phyloP scores from a whole-genome alignment of 2,888 invertebrate genomes.

The Drosophila nigricruria region DNA sequence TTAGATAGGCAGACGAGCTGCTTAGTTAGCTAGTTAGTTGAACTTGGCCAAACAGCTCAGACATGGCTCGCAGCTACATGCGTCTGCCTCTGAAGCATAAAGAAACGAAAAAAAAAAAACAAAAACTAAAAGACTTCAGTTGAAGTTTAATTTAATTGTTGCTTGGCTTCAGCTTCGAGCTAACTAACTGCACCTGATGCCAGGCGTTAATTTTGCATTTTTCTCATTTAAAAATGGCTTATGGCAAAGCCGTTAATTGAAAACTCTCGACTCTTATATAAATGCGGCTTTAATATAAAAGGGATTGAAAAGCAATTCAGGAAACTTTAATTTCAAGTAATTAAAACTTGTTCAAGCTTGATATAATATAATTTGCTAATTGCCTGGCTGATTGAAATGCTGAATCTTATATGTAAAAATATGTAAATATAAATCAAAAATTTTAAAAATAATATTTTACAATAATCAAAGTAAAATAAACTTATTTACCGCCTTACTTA shows the following conservation, averaged over 20 bases:
- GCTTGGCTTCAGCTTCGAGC: not conserved
- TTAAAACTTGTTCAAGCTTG: not conserved
- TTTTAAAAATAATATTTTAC: not conserved
- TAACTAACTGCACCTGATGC: conserved; percentile 1
- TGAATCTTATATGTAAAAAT: not conserved
- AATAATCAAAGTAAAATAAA: not conserved
- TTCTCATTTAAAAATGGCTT: conserved; percentile 6
- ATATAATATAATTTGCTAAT: not conserved
- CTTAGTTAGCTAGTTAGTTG: conserved; percentile 55
- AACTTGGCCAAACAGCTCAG: conserved; percentile 46
- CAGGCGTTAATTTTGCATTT: not conserved
- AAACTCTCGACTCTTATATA: not conserved
- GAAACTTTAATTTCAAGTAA: not conserved
- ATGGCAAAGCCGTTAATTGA: conserved; percentile 16
- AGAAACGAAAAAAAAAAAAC: conserved; percentile 3
- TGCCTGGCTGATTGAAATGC: not conserved
- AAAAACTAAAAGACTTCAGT: conserved; percentile 13
- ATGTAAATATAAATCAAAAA: not conserved
- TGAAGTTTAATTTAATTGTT: conserved; percentile 33
- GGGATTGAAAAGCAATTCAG: not conserved
- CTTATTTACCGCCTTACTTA: too few species aligned
- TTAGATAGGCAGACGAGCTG: conserved; percentile 35
- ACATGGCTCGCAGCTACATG: conserved; percentile 34
- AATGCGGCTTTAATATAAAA: not conserved
- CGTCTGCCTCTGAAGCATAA: conserved; percentile 17